Percentiles rank a stretch among this genome's conserved stretches.
Conservation (phyloP, 2,113 vertebrate genomes). For the Genyomyrus donnyi region DNA sequence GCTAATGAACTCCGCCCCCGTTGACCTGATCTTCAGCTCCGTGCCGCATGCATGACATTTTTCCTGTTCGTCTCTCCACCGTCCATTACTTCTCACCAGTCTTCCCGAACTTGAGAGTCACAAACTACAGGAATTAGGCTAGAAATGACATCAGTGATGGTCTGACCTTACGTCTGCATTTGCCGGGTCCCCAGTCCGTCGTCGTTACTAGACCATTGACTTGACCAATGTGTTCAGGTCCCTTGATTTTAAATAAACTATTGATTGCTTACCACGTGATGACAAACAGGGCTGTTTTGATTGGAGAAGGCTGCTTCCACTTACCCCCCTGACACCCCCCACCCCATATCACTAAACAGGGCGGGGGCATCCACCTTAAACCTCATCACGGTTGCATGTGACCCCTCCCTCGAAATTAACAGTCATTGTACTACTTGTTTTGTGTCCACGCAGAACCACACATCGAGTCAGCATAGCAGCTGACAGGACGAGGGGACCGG, state of each 20-base stretch:
- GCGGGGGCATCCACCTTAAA: neutral
- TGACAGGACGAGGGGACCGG: constrained; percentile 70
- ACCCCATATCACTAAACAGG: neutral
- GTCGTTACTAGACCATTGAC: neutral
- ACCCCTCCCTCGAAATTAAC: neutral
- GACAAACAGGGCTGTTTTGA: neutral
- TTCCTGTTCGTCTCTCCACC: neutral
- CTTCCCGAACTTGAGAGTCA: neutral
- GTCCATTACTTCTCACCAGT: neutral
- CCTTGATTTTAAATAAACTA: neutral
- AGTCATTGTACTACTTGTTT: constrained; percentile 19
- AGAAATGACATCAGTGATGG: neutral
- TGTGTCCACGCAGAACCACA: constrained; percentile 83
- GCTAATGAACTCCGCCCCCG: neutral
- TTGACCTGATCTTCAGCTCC: neutral
- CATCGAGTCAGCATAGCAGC: constrained; percentile 98
- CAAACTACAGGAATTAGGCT: neutral
- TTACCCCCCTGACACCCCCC: neutral
- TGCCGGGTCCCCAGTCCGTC: neutral
- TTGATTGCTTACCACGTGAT: neutral
- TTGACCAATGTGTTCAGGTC: neutral
- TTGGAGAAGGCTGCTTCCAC: neutral
- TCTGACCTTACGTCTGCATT: neutral
- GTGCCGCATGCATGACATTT: neutral
- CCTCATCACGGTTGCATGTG: neutral